These are phyloP conservation scores for Halichoeres trimaculatus DNA, from an alignment of 2,113 vertebrate species.

Conservation along the genomic window DNA sequence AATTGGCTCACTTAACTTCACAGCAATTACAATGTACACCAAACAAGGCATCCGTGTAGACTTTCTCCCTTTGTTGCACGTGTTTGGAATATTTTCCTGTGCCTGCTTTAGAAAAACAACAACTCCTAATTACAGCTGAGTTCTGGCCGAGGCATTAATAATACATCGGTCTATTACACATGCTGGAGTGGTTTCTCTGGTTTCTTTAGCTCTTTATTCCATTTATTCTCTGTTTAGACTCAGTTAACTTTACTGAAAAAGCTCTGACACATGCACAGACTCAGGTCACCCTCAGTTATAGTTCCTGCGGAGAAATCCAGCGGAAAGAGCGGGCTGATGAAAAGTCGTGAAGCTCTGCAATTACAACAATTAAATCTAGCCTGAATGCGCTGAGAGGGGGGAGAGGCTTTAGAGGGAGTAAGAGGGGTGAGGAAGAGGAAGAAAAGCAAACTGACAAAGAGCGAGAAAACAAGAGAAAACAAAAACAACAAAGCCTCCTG, in stretches of 20 bases:
- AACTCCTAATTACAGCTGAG: slow-evolving; percentile 73
- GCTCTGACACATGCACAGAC: slow-evolving; percentile 29
- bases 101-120: slow-evolving; percentile 72
- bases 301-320: slow-evolving; percentile 6
- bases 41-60: slow-evolving; percentile 65
- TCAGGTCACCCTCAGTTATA: slow-evolving; percentile 28
- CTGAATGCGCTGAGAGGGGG: slow-evolving; percentile 25
- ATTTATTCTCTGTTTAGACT: slow-evolving; percentile 60
- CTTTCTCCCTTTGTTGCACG: slow-evolving; percentile 52
- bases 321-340: slow-evolving; percentile 5
- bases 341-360: slow-evolving; percentile 62
- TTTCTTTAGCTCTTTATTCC: slow-evolving; percentile 43
- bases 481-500: slow-evolving; percentile 71
- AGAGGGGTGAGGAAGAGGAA: not conserved
- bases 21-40: slow-evolving; percentile 77
- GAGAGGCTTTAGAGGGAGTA: not conserved
- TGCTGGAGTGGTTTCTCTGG: slow-evolving; percentile 50
- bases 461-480: slow-evolving; percentile 2
- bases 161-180: slow-evolving; percentile 72
- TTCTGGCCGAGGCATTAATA: slow-evolving; percentile 70
- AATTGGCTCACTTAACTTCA: slow-evolving; percentile 81
- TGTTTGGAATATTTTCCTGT: slow-evolving; percentile 58
- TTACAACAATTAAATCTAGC: slow-evolving; percentile 74
- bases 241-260: slow-evolving; percentile 63
- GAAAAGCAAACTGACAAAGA: slow-evolving; percentile 34